Evolutionary conservation across 2,888 invertebrate genomes (phyloP), one percentile per base, ranked within the genome.

Genomic region (Dendrolimus pini): DNA sequence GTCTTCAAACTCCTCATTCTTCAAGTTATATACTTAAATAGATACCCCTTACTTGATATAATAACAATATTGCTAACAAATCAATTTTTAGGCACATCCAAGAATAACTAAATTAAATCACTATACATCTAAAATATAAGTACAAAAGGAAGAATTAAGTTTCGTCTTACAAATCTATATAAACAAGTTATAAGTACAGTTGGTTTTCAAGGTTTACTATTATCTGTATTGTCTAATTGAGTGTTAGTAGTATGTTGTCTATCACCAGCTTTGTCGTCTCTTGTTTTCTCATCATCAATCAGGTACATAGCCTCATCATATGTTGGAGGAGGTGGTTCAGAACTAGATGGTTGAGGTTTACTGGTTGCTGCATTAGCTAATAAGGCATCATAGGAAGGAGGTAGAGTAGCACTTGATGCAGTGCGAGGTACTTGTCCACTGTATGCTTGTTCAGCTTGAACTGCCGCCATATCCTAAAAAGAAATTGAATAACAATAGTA

Each of bases 301-400:
- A 92, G 82, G 65, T 88, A 91, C 89, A 92, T 91, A 1, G 93
- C 93, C 86, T 93, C 93, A 69, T 93, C 93, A 71, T 94, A 93
- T 12, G 93, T 91, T 1, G 93, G 93, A 3, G 93, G 93, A 10
- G 93, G 93, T 42, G 90, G 83, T 72, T 93, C 93, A 13, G 92
- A 91, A 59, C 86, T 84, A 54, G 90, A 90, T 12, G 89, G 77
- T 59, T 88, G 85, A 8, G 89, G 87, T 74, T 89, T 89, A 61
- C 78, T 83, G 13, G 80, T 71, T 7, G 84, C 72, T 56, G 82
- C 77, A 69, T 77, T 85, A 56, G 87, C 72, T 67, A 92, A 87
- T 68, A 94, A 84, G 55, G 92, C 91, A 72, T 94, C 93, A 77
- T 94, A 94, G 0, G 93, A 90, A 8, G 93, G 93, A 53, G 93